Base-by-base conservation (phyloP, 2,888 invertebrate species). In the Panopea generosa region DNA sequence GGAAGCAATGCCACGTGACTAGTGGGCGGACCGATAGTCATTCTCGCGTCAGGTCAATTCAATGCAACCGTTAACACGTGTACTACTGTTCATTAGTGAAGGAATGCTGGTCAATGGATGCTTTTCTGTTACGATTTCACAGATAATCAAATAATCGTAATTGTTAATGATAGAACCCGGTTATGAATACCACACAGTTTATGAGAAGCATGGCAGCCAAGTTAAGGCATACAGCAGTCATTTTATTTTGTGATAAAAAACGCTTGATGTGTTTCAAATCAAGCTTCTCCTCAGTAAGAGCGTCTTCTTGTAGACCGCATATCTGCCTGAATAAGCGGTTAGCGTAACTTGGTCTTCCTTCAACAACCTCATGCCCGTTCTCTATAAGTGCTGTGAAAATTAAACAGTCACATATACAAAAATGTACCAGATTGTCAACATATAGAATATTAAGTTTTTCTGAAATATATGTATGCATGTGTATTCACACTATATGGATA, bases 121-220 rank as follows among this genome's bases (percentile, higher is more conserved):
- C n/a, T n/a, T n/a, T n/a, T n/a, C n/a, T n/a, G n/a, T n/a, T n/a
- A n/a, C n/a, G n/a, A n/a, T n/a, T n/a, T n/a, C n/a, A n/a, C n/a
- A n/a, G n/a, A n/a, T n/a, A n/a, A n/a, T n/a, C n/a, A n/a, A n/a
- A n/a, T n/a, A n/a, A n/a, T n/a, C n/a, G n/a, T n/a, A n/a, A n/a
- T n/a, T n/a, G n/a, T 70, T 49, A 77, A 4, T 53, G 63, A 40
- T 77, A 77, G 52, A 77, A 77, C 27, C 69, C 73, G 2, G 69
- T 73, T 2, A 73, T 62, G 47, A 77, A 77, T 9, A 66, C 73
- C 2, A 77, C 77, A 27, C 33, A 22, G 14, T 62, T 53, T 6
- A 73, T 38, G 0, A 77, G 59, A 22, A 65, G 24, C 24, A 77
- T 59, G 1, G 73, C 77, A 20, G 38, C 27, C 4, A 50, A 3